Base-by-base conservation (phyloP, 2,113 vertebrate species). In the Atlantisia rogersi region DNA sequence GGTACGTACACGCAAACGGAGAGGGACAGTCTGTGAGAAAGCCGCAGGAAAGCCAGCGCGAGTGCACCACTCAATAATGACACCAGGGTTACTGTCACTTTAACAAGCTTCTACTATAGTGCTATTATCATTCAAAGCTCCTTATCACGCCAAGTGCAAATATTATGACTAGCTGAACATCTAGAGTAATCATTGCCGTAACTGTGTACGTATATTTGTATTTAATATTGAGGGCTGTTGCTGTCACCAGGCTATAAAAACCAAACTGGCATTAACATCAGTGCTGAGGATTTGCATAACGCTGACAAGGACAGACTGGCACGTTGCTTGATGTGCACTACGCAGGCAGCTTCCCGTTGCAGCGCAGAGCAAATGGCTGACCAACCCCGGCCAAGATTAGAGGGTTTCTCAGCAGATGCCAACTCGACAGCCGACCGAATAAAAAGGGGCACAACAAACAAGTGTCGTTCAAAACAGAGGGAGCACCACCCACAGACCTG, bases 221-320 rank as follows among this genome's bases (percentile, higher is more conserved):
- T 89, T 96, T 93, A 94, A 97, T 94, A 96, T 91, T 90, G 96
- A 94, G 93, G 90, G 91, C 90, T 96, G 96, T 75, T 95, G 96
- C 95, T 97, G 97, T 97, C 97, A 97, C 96, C 92, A 86, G 80
- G 92, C 95, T 96, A 83, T 91, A 90, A 95, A 96, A 97, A 63
- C 91, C 91, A 87, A 95, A 88, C 92, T 94, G 92, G 92, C 95
- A 95, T 92, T 88, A 95, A 86, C 73, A 90, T 79, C 86, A n/a
- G 69, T 6, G 19, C 78, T 1, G 42, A 62, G 88, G 77, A 96
- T 97, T 95, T 96, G 96, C 97, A 96, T 94, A 91, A 88, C 48
- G 86, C 96, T 95, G 94, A 84, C 92, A 94, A 89, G 89, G 83
- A 83, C 4, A 58, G 94, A 89, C 94, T 93, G 94, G 95, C 85